These are phyloP conservation scores for Caradrina kadenii DNA, from an alignment of 2,888 invertebrate genomes.

Conservation along the genomic window DNA sequence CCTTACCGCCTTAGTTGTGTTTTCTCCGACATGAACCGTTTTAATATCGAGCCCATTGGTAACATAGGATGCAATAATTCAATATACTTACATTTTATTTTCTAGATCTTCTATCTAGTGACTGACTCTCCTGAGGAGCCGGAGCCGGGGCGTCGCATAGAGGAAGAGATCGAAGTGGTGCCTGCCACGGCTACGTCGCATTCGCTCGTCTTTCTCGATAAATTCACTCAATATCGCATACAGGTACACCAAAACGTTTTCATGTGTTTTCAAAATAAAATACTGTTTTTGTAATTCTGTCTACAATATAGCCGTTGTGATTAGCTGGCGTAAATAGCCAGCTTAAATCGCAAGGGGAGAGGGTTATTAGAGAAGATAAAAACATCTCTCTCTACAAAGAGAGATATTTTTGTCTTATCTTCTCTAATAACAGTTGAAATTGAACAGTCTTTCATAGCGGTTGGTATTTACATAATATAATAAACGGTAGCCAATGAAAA, in stretches of 20 bases:
- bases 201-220: conserved; percentile 96
- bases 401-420: too few species aligned
- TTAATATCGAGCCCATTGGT: too few species aligned
- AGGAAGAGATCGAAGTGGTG: conserved; percentile 97
- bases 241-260: conserved; percentile 84
- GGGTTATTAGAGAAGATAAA: too few species aligned
- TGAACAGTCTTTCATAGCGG: too few species aligned
- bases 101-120: conserved; percentile 96
- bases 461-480: too few species aligned
- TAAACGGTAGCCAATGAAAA: neutral
- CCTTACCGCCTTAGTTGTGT: too few species aligned
- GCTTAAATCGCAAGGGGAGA: neutral
- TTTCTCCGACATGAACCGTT: too few species aligned
- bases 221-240: conserved; percentile 97
- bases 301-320: neutral
- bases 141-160: conserved; percentile 93
- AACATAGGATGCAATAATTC: too few species aligned
- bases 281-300: neutral
- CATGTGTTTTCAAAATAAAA: neutral
- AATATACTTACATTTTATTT: conserved; percentile 10
- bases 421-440: too few species aligned
- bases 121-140: conserved; percentile 95
- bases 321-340: neutral
- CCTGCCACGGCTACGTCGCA: conserved; percentile 96
- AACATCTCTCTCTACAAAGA: too few species aligned